Base-by-base conservation (phyloP, 2,888 invertebrate genomes). In the Spatulosminthurus flaviceps region DNA sequence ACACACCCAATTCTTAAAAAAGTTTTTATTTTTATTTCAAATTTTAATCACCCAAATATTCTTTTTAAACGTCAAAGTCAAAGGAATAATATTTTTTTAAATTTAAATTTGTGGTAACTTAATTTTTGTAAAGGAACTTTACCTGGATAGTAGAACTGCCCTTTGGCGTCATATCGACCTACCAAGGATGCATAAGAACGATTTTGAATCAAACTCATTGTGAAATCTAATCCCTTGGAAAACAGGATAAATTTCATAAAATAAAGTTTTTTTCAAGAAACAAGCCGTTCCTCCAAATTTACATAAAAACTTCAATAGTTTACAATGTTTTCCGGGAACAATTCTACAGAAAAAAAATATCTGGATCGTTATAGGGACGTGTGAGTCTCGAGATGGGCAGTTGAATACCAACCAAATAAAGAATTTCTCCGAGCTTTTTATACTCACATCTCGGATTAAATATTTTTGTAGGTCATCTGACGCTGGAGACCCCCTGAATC, bases 1-100 rank as follows among this genome's bases (percentile, higher is more conserved):
- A 76, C 5, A 70, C 61, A 2, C 80, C 78, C 78, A 77, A 24
- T 67, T 22, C 60, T 71, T 9, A 28, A 64, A 72, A 61, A 28
- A 66, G 22, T 24, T 66, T 21, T 11, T 9, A 34, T 7, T 7
- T 7, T 9, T 21, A 2, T 7, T n/a, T 61, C 13, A 21, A 67
- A 67, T 67, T 24, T 67, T 67, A 5, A 24, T 67, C 61, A 2
- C 21, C 13, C 21, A 61, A n/a, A 19, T 67, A 26, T 24, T 24
- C 7, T 41, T 28, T 26, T 51, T 28, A 64, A 13, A n/a, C n/a
- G n/a, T n/a, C n/a, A n/a, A n/a, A n/a, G n/a, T n/a, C n/a, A n/a
- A n/a, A n/a, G n/a, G n/a, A n/a, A n/a, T n/a, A n/a, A n/a, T n/a
- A n/a, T n/a, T n/a, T n/a, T n/a, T n/a, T n/a, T n/a, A n/a, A n/a